phyloP scores from a whole-genome alignment of 2,113 vertebrate species.

The Proteles cristata region DNA sequence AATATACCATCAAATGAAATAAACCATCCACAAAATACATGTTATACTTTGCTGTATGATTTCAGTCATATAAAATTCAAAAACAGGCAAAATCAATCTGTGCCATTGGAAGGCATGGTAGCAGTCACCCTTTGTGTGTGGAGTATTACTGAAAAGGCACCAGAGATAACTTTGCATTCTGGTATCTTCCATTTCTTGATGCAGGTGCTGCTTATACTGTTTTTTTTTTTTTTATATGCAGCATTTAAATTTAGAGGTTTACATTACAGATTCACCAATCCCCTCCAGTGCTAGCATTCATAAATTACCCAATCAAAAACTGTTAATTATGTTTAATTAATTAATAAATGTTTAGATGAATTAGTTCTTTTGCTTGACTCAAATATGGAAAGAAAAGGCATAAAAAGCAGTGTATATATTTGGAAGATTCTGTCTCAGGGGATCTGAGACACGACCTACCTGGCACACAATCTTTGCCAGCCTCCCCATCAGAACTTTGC shows the following conservation, averaged over 20 bases:
- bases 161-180: background rate
- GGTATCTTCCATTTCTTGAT: background rate
- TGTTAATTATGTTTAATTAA: background rate
- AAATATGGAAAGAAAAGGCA: background rate
- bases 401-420: background rate
- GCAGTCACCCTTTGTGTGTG: background rate
- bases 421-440: background rate
- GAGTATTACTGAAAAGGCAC: background rate
- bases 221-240: background rate
- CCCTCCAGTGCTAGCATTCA: background rate
- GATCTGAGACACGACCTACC: background rate
- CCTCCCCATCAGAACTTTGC: background rate
- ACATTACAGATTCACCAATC: background rate
- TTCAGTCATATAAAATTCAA: background rate
- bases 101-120: background rate
- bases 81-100: background rate
- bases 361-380: background rate
- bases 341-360: background rate
- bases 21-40: background rate
- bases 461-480: background rate
- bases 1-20: background rate
- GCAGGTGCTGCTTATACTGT: background rate
- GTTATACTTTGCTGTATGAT: background rate
- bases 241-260: background rate
- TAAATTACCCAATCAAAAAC: background rate